phyloP scores from a whole-genome alignment of 2,888 invertebrate genomes.

The Drosophila formosana region DNA sequence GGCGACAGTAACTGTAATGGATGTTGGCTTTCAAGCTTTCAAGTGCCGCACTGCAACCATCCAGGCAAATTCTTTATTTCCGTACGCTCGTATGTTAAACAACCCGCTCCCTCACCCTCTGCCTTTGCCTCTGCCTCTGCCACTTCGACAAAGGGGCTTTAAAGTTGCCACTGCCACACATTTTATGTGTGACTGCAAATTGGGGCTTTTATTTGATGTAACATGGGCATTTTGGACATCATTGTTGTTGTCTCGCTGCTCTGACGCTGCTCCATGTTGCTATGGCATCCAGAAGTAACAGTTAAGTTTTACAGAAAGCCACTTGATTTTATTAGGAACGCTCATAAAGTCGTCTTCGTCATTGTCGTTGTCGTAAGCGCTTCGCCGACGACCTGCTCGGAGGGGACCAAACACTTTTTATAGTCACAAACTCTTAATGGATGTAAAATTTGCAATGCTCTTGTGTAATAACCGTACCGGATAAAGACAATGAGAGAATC shows the following conservation, averaged over 20 bases:
- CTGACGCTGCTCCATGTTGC: constrained; percentile 15
- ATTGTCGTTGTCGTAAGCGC: constrained; percentile 25
- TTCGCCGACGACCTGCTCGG: constrained; percentile 3
- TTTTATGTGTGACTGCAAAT: constrained; percentile 55
- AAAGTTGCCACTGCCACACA: constrained; percentile 51
- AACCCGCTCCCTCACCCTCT: neutral
- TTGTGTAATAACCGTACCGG: constrained; percentile 28
- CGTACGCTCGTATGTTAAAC: constrained; percentile 18
- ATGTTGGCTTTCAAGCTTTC: constrained; percentile 31
- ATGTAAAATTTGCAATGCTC: constrained; percentile 51
- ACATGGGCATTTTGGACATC: constrained; percentile 55
- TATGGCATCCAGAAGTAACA: constrained; percentile 52
- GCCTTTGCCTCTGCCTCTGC: neutral
- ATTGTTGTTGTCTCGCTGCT: constrained; percentile 10
- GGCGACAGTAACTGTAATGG: constrained; percentile 33
- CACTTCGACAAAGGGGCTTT: constrained; percentile 30
- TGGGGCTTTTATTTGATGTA: constrained; percentile 67
- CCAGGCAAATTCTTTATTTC: constrained; percentile 34
- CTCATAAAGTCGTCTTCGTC: constrained; percentile 65
- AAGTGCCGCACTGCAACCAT: constrained; percentile 31
- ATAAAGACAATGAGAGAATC: constrained; percentile 10
- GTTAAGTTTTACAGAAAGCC: constrained; percentile 74
- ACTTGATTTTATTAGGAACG: constrained; percentile 76
- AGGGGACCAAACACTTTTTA: constrained; percentile 36
- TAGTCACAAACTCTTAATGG: constrained; percentile 61